Evolutionary conservation across 2,888 invertebrate species (phyloP).

Genomic region (Masnerella sp.): DNA sequence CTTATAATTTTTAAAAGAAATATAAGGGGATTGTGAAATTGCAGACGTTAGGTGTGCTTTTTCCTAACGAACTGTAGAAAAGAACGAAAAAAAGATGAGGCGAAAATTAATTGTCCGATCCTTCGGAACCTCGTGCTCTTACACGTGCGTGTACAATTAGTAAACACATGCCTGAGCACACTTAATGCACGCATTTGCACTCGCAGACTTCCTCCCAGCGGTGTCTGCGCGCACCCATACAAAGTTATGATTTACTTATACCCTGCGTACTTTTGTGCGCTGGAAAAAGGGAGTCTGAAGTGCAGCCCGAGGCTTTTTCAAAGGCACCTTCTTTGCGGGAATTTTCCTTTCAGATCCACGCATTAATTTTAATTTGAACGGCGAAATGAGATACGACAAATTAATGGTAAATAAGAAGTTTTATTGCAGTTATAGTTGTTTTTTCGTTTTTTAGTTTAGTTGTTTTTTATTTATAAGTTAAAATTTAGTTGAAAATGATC

Average conservation of each 20-base stretch:
- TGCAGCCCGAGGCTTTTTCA: conserved; percentile 27
- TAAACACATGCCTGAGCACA: conserved; percentile 54
- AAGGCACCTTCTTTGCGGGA: conserved; percentile 34
- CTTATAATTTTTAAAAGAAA: too few relatives aligned
- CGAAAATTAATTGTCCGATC: conserved; percentile 38
- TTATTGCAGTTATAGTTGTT: too few relatives aligned
- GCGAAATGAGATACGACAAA: conserved; percentile 14
- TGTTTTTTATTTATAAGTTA: too few relatives aligned
- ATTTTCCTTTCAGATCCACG: conserved; percentile 39
- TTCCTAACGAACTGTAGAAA: background rate
- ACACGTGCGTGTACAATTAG: conserved; percentile 55
- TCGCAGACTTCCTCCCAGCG: conserved; percentile 30
- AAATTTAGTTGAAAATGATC: too few relatives aligned
- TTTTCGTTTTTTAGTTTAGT: too few relatives aligned
- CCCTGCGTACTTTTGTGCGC: conserved; percentile 28
- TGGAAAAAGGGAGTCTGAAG: conserved; percentile 50
- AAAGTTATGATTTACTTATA: conserved; percentile 47
- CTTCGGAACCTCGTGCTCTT: conserved; percentile 32
- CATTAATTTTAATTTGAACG: conserved; percentile 20
- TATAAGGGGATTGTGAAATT: too few relatives aligned
- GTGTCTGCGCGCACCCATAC: conserved; percentile 41
- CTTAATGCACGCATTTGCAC: conserved; percentile 49
- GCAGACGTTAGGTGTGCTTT: too few relatives aligned
- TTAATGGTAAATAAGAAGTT: conserved; percentile 6
- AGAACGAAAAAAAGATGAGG: conserved; percentile 26